phyloP scores from a whole-genome alignment of 1,140 invertebrate genomes.

The Panulirus ornatus region DNA sequence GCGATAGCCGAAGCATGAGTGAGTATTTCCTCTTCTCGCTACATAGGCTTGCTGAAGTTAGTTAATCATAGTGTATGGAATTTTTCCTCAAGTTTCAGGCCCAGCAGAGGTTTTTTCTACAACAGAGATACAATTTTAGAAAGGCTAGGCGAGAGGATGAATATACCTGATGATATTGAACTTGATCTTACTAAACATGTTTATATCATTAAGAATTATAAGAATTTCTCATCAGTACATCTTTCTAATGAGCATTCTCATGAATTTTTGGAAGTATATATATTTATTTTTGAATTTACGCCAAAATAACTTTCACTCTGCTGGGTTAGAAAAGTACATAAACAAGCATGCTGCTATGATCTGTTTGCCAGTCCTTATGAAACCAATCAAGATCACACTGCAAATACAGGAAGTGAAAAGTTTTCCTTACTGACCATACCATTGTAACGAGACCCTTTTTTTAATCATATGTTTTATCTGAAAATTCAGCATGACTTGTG shows the following conservation, averaged over 20 bases:
- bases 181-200: no score
- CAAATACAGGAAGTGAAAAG: slow-evolving; percentile 1
- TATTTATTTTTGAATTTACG: no score
- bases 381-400: background rate
- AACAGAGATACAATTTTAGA: no score
- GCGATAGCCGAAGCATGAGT: slow-evolving; percentile 74
- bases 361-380: background rate
- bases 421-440: background rate
- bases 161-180: no score
- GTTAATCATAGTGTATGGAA: background rate
- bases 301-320: slow-evolving; percentile 4
- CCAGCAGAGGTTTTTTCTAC: background rate
- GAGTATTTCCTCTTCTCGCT: slow-evolving; percentile 63
- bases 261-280: no score
- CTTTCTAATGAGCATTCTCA: no score
- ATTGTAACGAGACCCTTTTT: background rate
- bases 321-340: background rate
- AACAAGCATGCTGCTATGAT: background rate
- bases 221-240: no score
- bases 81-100: slow-evolving; percentile 27
- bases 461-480: no score
- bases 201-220: no score
- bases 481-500: background rate
- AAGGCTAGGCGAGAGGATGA: no score
- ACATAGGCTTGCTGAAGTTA: slow-evolving; percentile 34